Percentiles rank a stretch among this genome's conserved stretches.
Conservation (phyloP, 2,888 invertebrate species). For the Linnaemya tessellans region DNA sequence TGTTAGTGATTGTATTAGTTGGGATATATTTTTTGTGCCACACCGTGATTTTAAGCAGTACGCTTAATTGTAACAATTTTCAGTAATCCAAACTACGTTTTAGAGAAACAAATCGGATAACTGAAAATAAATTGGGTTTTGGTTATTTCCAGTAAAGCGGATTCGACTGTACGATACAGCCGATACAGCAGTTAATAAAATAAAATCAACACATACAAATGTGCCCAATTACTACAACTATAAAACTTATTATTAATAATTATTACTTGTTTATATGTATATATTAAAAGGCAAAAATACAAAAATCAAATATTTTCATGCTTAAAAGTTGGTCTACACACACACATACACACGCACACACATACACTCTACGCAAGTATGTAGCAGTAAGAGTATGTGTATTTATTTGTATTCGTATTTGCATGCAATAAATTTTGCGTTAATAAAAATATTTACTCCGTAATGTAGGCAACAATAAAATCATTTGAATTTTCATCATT, state of each 20-base stretch:
- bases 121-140: too few relatives aligned
- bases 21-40: too few relatives aligned
- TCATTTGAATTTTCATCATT: conserved; percentile 21
- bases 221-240: not conserved
- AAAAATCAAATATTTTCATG: not conserved
- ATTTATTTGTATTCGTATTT: conserved; percentile 20
- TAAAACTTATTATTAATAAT: not conserved
- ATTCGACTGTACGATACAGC: not conserved
- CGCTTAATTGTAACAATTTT: too few relatives aligned
- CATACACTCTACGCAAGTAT: too few relatives aligned
- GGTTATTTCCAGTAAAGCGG: too few relatives aligned
- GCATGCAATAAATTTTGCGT: conserved; percentile 56
- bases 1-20: too few relatives aligned
- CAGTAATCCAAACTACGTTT: too few relatives aligned
- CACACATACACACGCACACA: not conserved
- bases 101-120: too few relatives aligned
- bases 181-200: not conserved
- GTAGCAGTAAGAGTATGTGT: not conserved
- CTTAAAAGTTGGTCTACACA: too few relatives aligned
- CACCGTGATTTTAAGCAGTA: too few relatives aligned
- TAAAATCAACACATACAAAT: not conserved
- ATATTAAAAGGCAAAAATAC: not conserved
- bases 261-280: not conserved
- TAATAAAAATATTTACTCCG: conserved; percentile 56
- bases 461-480: conserved; percentile 40